A percentile compares a stretch with the other conserved stretches of the same genome.
These are phyloP conservation scores for Teleogryllus occipitalis DNA, from an alignment of 1,140 invertebrate genomes.

Conservation along the genomic window DNA sequence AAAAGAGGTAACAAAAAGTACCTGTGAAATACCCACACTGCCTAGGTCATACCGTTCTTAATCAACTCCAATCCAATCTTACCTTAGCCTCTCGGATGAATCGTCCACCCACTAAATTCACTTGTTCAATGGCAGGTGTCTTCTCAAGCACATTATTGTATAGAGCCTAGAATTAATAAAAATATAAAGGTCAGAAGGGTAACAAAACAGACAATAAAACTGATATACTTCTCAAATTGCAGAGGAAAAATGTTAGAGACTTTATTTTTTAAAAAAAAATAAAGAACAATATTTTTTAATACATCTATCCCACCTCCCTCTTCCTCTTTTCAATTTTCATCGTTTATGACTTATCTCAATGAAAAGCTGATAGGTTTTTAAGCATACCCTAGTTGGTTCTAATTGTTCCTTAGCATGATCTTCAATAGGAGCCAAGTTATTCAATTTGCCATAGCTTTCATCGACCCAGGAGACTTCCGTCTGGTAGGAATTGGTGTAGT, in stretches of 20 bases:
- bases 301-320: no score
- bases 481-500: conserved; percentile 77
- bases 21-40: no score
- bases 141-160: conserved; percentile 83
- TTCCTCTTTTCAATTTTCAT: no score
- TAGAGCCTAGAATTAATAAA: conserved; percentile 57
- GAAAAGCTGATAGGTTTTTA: background rate
- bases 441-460: conserved; percentile 64
- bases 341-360: no score
- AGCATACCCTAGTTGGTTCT: conserved; percentile 64
- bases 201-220: no score
- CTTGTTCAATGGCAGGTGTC: conserved; percentile 86
- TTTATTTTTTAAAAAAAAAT: no score
- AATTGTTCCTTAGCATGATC: conserved; percentile 61
- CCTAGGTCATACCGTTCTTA: no score
- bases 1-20: no score
- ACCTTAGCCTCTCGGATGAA: conserved; percentile 98
- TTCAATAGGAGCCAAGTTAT: conserved; percentile 58
- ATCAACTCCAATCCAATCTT: conserved; percentile 34
- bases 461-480: conserved; percentile 83
- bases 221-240: no score
- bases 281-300: no score
- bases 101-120: conserved; percentile 88
- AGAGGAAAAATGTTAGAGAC: no score
- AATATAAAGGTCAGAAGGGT: conserved; percentile 29